These are phyloP conservation scores for Myotis findleyi DNA, from an alignment of 2,797 vertebrate genomes.

Conservation along the genomic window DNA sequence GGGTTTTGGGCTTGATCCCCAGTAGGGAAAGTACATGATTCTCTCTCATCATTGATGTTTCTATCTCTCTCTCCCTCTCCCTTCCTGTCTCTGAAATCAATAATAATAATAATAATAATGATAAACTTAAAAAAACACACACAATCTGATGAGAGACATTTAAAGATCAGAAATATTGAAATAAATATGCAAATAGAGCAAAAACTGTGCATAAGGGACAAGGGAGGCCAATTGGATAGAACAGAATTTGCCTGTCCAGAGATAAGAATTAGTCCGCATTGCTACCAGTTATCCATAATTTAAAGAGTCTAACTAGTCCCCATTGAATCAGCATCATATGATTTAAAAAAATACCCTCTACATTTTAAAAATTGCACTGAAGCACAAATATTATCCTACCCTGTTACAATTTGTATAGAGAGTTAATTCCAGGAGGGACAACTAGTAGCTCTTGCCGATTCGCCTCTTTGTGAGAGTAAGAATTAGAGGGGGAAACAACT, in stretches of 20 bases:
- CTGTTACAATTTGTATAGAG: background rate
- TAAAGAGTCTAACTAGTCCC: background rate
- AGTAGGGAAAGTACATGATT: too few relatives aligned
- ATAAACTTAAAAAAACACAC: too few relatives aligned
- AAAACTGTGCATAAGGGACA: background rate
- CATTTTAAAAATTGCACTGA: constrained; percentile 1
- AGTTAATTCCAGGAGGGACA: background rate
- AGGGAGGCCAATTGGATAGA: background rate
- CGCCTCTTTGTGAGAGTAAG: background rate
- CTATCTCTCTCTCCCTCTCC: too few relatives aligned
- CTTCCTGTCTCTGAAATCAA: too few relatives aligned
- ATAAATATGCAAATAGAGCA: background rate
- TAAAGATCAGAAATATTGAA: background rate
- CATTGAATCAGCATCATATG: background rate
- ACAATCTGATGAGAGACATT: background rate
- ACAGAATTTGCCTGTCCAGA: background rate
- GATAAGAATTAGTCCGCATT: background rate
- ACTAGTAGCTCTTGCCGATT: background rate
- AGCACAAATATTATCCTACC: background rate
- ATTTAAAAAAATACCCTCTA: background rate
- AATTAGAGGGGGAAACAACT: background rate
- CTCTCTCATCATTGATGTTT: too few relatives aligned
- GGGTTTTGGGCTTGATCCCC: too few relatives aligned
- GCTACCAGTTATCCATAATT: background rate
- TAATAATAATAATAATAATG: too few relatives aligned